A percentile compares a stretch with the other conserved stretches of the same genome.
These are phyloP conservation scores for Bolinopsis microptera DNA, from an alignment of 37 sponge, comb jelly and placozoan genomes.

Conservation along the genomic window DNA sequence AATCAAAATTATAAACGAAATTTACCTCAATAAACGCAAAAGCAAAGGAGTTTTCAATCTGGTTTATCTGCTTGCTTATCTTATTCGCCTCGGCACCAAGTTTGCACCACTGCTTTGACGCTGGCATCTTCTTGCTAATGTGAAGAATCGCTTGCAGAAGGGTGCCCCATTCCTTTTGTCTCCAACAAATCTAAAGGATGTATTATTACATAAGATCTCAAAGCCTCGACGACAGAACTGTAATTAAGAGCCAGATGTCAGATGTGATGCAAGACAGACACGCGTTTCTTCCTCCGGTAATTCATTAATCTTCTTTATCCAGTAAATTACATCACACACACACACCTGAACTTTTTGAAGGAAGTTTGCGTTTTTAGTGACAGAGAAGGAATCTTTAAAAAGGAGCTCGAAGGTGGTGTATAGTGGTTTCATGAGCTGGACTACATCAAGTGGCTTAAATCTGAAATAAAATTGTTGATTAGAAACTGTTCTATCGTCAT, in stretches of 20 bases:
- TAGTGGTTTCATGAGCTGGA: constrained; percentile 73
- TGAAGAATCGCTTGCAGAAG: background rate
- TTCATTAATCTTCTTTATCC: background rate
- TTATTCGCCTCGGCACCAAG: constrained; percentile 64
- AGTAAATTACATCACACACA: background rate
- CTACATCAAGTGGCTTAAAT: constrained; percentile 85
- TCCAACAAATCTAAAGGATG: background rate
- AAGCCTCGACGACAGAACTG: background rate
- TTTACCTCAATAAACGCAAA: constrained; percentile 84
- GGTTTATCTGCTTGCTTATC: constrained; percentile 68
- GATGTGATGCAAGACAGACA: no score
- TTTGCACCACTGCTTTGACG: constrained; percentile 68
- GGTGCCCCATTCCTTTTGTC: constrained; percentile 32
- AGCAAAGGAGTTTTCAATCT: constrained; percentile 69
- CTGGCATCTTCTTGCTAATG: background rate
- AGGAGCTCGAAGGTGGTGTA: constrained; percentile 76
- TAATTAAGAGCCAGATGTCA: background rate
- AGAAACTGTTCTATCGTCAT: no score
- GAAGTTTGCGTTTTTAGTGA: constrained; percentile 79
- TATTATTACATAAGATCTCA: no score
- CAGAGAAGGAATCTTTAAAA: constrained; percentile 82
- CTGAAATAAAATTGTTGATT: no score
- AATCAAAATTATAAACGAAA: no score
- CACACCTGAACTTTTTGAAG: constrained; percentile 80
- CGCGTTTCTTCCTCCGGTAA: no score